These are phyloP conservation scores for Etheostoma spectabile DNA, from an alignment of 2,113 vertebrate species.

Conservation along the genomic window DNA sequence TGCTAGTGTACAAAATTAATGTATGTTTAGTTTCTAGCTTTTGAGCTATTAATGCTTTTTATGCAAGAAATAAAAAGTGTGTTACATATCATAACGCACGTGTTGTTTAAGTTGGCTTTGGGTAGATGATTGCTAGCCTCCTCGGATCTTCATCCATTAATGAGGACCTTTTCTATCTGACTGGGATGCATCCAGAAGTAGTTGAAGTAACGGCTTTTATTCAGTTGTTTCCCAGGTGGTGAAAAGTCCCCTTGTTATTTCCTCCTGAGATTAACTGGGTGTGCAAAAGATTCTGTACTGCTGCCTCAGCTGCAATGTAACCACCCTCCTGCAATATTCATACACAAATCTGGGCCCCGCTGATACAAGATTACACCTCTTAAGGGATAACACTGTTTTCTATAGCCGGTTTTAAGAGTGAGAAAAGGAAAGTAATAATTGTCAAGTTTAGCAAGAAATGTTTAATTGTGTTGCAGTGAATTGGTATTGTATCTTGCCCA, in stretches of 20 bases:
- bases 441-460: conserved; percentile 9
- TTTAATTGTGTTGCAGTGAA: conserved; percentile 21
- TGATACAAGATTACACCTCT: conserved; percentile 57
- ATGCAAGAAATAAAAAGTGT: not conserved
- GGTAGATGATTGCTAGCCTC: not conserved
- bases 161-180: not conserved
- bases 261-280: conserved; percentile 56
- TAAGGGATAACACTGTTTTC: conserved; percentile 39
- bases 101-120: conserved; percentile 1
- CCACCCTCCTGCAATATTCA: conserved; percentile 65
- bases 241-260: conserved; percentile 49
- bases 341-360: conserved; percentile 47
- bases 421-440: conserved; percentile 24
- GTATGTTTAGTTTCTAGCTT: not conserved
- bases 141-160: not conserved
- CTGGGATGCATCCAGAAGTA: conserved; percentile 10
- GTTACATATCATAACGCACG: not conserved
- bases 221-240: conserved; percentile 42
- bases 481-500: not conserved
- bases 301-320: conserved; percentile 59
- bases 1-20: not conserved
- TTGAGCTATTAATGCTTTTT: not conserved
- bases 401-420: conserved; percentile 21
- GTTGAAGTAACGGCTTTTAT: conserved; percentile 38
- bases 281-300: conserved; percentile 42